Evolutionary conservation across 2,113 vertebrate genomes (phyloP).

Genomic region (Riparia riparia): DNA sequence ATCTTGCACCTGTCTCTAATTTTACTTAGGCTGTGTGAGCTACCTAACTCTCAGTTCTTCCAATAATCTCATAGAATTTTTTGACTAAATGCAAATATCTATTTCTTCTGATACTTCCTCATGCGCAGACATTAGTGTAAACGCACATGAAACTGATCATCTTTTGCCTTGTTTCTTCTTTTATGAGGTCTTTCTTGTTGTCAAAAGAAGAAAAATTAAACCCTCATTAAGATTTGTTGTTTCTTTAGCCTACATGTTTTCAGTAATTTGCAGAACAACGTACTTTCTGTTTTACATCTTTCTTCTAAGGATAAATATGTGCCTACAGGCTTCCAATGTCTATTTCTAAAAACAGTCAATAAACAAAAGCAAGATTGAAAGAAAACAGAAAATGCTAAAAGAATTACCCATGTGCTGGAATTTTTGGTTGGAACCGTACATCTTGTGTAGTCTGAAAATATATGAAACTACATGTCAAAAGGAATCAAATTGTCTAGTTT

Average conservation of each 20-base stretch:
- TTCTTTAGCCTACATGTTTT: neutral
- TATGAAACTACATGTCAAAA: neutral
- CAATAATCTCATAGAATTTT: neutral
- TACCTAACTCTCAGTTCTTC: neutral
- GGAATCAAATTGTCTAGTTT: neutral
- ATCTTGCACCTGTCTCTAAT: neutral
- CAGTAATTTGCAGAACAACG: slow-evolving; percentile 28
- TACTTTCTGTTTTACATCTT: slow-evolving; percentile 5
- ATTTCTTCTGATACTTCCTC: neutral
- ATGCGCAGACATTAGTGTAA: neutral
- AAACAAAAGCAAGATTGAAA: neutral
- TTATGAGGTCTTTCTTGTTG: neutral
- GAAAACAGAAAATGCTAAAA: neutral
- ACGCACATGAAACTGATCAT: neutral
- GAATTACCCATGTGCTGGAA: neutral
- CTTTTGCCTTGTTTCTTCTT: neutral
- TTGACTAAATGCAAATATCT: neutral
- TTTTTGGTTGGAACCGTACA: neutral
- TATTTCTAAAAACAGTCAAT: slow-evolving; percentile 11
- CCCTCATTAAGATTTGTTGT: neutral
- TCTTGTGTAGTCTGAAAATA: neutral
- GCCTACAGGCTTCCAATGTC: neutral
- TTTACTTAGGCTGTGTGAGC: neutral
- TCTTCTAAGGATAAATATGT: neutral
- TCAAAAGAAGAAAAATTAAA: neutral